Evolutionary conservation across 2,797 vertebrate species (phyloP).

Genomic region (Argentina silus): DNA sequence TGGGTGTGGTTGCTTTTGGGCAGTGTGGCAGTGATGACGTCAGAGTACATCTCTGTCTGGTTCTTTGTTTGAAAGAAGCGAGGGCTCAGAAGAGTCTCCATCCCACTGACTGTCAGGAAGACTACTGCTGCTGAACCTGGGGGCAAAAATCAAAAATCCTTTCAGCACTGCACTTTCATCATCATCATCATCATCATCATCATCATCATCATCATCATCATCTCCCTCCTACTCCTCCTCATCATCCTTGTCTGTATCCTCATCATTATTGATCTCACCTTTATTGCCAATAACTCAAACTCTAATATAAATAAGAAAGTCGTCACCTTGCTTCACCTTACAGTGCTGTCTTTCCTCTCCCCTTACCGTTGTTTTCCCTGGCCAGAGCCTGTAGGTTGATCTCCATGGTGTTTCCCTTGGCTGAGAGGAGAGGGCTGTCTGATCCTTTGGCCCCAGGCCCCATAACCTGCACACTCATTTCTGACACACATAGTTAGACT

Average conservation of each 20-base stretch:
- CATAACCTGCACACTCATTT: conserved; percentile 39
- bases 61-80: conserved; percentile 60
- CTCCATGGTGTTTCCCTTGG: conserved; percentile 57
- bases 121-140: conserved; percentile 63
- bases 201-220: not conserved
- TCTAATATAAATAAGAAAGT: not conserved
- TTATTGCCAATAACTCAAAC: not conserved
- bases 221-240: not conserved
- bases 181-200: not conserved
- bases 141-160: not conserved
- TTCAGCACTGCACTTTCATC: not conserved
- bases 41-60: conserved; percentile 64
- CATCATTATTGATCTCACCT: not conserved
- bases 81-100: conserved; percentile 66
- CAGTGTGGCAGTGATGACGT: conserved; percentile 62
- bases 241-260: not conserved
- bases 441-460: conserved; percentile 4
- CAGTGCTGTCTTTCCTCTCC: not conserved
- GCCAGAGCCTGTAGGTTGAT: conserved; percentile 53
- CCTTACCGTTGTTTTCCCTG: conserved; percentile 56
- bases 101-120: conserved; percentile 57
- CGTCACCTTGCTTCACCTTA: not conserved
- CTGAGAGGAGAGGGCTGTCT: conserved; percentile 15
- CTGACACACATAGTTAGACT: conserved; percentile 27
- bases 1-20: conserved; percentile 46